These are phyloP conservation scores for Balaeniceps rex DNA, from an alignment of 2,113 vertebrate species.

Conservation along the genomic window DNA sequence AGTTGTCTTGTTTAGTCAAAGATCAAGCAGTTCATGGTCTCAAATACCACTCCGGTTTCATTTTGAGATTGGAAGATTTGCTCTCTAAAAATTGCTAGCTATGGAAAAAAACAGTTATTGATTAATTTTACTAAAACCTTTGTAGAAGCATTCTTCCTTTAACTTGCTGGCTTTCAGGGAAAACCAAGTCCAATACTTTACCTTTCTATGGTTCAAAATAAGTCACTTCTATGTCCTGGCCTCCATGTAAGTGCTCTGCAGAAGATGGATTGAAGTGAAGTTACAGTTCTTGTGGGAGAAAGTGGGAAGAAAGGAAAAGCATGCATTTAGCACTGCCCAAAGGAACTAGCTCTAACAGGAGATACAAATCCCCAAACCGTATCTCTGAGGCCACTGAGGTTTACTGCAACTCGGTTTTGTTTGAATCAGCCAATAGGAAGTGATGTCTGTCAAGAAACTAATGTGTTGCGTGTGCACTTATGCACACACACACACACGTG, in stretches of 20 bases:
- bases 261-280: not conserved
- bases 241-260: not conserved
- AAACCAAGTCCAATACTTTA: not conserved
- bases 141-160: not conserved
- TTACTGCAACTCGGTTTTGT: not conserved
- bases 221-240: not conserved
- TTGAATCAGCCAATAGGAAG: not conserved
- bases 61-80: not conserved
- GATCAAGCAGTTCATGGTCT: not conserved
- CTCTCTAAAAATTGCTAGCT: not conserved
- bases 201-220: not conserved
- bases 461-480: not conserved
- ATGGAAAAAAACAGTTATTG: not conserved
- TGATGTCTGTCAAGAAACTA: not conserved
- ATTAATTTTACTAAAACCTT: not conserved
- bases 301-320: not conserved
- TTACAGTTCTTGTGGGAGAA: not conserved
- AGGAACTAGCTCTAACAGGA: not conserved
- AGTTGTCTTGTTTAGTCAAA: not conserved
- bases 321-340: not conserved
- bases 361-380: not conserved
- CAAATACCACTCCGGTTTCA: not conserved
- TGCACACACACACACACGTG: accelerated
- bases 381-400: not conserved
- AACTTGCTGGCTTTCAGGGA: not conserved